These are phyloP conservation scores for Erithacus rubecula DNA, from an alignment of 2,797 vertebrate species.

Conservation along the genomic window DNA sequence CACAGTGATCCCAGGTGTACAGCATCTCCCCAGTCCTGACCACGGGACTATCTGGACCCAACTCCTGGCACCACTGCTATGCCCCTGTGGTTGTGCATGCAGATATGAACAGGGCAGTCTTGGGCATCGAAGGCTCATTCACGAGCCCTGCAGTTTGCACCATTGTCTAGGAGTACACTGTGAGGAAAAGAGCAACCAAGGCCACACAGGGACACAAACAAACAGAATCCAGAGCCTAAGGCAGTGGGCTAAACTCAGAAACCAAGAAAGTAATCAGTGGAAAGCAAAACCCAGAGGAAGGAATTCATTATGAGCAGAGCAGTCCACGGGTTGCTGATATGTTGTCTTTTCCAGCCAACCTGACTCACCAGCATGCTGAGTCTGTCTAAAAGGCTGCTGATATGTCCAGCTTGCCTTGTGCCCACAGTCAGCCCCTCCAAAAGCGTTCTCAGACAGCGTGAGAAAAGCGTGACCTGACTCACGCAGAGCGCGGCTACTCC, in stretches of 20 bases:
- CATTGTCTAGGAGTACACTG: rapidly evolving
- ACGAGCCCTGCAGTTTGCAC: not conserved
- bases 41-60: not conserved
- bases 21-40: not conserved
- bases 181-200: not conserved
- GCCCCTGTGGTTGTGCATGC: not conserved
- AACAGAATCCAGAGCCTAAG: not conserved
- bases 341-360: slow-evolving; percentile 21
- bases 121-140: not conserved
- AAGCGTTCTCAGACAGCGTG: not conserved
- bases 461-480: slow-evolving; percentile 55
- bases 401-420: not conserved
- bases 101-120: not conserved
- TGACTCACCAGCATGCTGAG: not conserved
- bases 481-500: not conserved
- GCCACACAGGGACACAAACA: not conserved
- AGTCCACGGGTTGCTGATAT: not conserved
- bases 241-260: not conserved
- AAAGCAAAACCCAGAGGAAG: slow-evolving; percentile 25
- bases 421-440: not conserved
- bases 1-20: not conserved
- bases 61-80: not conserved
- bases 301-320: not conserved
- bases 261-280: not conserved
- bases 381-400: not conserved